Evolutionary conservation across 1,140 invertebrate genomes (phyloP).

Genomic region (Ceratosolen fusciceps): DNA sequence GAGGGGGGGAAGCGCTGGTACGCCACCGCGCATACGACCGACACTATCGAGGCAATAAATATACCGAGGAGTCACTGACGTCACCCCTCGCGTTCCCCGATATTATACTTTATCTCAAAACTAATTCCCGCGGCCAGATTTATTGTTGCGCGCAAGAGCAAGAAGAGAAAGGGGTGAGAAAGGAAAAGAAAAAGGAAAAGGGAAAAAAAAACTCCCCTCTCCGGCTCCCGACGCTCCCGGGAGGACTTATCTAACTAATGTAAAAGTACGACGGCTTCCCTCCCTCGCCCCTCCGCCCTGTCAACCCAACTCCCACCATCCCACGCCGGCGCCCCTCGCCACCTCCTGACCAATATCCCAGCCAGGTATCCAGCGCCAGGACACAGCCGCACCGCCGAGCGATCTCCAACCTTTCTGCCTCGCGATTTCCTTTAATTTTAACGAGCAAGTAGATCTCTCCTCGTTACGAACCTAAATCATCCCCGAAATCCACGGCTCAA

Average conservation of each 20-base stretch:
- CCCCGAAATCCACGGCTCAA: too few relatives aligned
- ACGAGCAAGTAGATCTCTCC: too few relatives aligned
- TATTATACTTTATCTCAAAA: conserved; percentile 70
- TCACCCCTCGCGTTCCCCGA: conserved; percentile 62
- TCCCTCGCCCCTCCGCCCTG: neutral
- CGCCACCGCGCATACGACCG: conserved; percentile 59
- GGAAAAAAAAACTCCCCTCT: conserved; percentile 58
- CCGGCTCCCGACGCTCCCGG: conserved; percentile 1
- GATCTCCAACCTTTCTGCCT: too few relatives aligned
- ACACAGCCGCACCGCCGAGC: too few relatives aligned
- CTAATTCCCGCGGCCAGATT: conserved; percentile 68
- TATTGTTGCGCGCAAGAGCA: conserved; percentile 61
- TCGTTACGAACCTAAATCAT: too few relatives aligned
- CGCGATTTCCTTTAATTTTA: too few relatives aligned
- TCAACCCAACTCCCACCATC: neutral
- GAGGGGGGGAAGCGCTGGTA: neutral
- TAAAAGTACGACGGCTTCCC: conserved; percentile 54
- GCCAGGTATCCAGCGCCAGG: too few relatives aligned
- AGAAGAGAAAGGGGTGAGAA: conserved; percentile 48
- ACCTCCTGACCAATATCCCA: too few relatives aligned
- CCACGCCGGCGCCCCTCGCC: too few relatives aligned
- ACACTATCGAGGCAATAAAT: conserved; percentile 68
- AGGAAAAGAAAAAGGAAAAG: conserved; percentile 18
- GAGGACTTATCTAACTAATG: conserved; percentile 61
- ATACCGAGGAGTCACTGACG: conserved; percentile 64